Percentiles rank a stretch among this genome's conserved stretches.
phyloP scores from a whole-genome alignment of 2,113 vertebrate species.

The Prionailurus viverrinus region DNA sequence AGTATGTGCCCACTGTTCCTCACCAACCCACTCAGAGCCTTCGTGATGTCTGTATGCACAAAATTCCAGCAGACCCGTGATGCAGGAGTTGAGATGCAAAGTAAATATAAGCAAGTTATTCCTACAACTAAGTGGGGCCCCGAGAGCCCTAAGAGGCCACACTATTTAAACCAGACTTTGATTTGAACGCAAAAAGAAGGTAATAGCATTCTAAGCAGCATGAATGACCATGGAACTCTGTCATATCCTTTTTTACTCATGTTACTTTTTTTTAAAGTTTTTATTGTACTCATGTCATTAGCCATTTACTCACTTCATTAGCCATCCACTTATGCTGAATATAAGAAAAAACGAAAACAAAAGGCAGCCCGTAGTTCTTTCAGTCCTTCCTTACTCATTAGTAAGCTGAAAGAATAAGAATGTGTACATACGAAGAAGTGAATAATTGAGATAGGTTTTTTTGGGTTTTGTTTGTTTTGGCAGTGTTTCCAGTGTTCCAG shows the following conservation, averaged over 20 bases:
- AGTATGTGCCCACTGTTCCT: background rate
- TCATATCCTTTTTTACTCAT: background rate
- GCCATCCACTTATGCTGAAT: background rate
- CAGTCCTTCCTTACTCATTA: background rate
- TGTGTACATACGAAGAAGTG: background rate
- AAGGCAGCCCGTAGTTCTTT: background rate
- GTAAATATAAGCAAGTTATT: background rate
- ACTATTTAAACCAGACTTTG: background rate
- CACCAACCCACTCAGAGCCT: background rate
- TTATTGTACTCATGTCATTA: background rate
- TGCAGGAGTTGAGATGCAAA: background rate
- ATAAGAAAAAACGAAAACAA: background rate
- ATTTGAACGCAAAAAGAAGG: background rate
- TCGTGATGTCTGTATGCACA: background rate
- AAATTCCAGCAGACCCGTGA: background rate
- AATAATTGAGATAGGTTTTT: background rate
- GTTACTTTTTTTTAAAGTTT: background rate
- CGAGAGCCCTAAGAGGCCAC: background rate
- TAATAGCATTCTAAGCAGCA: background rate
- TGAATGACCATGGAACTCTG: background rate
- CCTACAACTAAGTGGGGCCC: background rate
- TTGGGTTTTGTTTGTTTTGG: background rate
- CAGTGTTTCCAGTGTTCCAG: background rate
- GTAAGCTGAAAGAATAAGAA: background rate
- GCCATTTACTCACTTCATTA: background rate